A percentile compares a stretch with the other conserved stretches of the same genome.
Evolutionary conservation across 1,140 invertebrate genomes (phyloP).

Genomic region (Meloidogyne floridensis): DNA sequence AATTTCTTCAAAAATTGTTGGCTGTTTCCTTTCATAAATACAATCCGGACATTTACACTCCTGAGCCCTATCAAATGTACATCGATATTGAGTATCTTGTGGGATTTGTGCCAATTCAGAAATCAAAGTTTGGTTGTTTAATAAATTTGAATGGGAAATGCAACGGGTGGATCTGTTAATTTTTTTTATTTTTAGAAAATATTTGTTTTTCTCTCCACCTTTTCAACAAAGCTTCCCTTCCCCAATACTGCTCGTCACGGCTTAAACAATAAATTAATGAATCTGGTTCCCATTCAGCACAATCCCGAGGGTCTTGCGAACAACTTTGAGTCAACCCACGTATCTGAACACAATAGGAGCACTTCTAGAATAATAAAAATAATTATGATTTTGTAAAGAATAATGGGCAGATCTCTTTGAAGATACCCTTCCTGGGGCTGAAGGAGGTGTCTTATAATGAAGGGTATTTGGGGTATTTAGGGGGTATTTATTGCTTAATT

Average conservation of each 20-base stretch:
- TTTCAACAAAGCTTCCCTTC: slow-evolving; percentile 16
- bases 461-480: too few species aligned
- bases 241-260: slow-evolving; percentile 19
- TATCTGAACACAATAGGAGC: slow-evolving; percentile 15
- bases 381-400: background rate
- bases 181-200: background rate
- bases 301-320: slow-evolving; percentile 5
- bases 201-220: background rate
- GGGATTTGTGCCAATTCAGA: background rate
- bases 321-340: slow-evolving; percentile 9
- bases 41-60: background rate
- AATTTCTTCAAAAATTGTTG: background rate
- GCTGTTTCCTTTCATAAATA: background rate
- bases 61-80: background rate
- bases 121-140: background rate
- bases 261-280: slow-evolving; percentile 26
- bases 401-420: too few species aligned
- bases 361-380: slow-evolving; percentile 13
- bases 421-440: too few species aligned
- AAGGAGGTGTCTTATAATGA: too few species aligned
- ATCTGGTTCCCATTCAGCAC: slow-evolving; percentile 29
- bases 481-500: too few species aligned
- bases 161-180: slow-evolving; percentile 4
- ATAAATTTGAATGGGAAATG: slow-evolving; percentile 18
- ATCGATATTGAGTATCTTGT: background rate